These are phyloP conservation scores for Chalcis sispes DNA, from an alignment of 2,888 invertebrate species.

Conservation along the genomic window DNA sequence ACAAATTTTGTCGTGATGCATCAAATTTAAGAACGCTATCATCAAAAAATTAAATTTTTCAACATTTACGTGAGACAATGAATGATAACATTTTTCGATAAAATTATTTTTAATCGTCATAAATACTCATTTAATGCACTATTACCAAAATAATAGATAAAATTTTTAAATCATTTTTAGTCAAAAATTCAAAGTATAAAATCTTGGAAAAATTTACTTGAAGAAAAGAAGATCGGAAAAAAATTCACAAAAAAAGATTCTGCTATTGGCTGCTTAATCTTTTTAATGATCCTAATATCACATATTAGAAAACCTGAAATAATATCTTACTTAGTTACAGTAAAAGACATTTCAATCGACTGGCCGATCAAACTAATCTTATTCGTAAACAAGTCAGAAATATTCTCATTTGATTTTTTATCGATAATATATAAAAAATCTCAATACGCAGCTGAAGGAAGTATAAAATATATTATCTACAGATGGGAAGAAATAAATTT, in stretches of 20 bases:
- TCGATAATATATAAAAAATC: not conserved
- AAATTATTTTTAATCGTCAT: not conserved
- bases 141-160: too few relatives aligned
- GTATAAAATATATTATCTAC: too few relatives aligned
- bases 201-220: not conserved
- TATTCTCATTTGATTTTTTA: not conserved
- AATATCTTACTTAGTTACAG: slow-evolving; percentile 14
- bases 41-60: not conserved
- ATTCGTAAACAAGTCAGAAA: slow-evolving; percentile 11
- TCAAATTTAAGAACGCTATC: not conserved
- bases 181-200: slow-evolving; percentile 7
- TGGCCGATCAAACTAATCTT: not conserved
- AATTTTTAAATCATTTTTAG: too few relatives aligned
- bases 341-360: slow-evolving; percentile 16
- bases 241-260: slow-evolving; percentile 55
- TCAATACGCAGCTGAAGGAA: not conserved
- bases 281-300: slow-evolving; percentile 54
- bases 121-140: not conserved
- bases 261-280: slow-evolving; percentile 54
- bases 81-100: not conserved
- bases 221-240: not conserved
- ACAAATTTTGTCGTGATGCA: not conserved
- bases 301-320: slow-evolving; percentile 41
- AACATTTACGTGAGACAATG: not conserved
- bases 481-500: not conserved